Evolutionary conservation across 2,888 invertebrate genomes (phyloP).

Genomic region (Trachelus troglodyta): DNA sequence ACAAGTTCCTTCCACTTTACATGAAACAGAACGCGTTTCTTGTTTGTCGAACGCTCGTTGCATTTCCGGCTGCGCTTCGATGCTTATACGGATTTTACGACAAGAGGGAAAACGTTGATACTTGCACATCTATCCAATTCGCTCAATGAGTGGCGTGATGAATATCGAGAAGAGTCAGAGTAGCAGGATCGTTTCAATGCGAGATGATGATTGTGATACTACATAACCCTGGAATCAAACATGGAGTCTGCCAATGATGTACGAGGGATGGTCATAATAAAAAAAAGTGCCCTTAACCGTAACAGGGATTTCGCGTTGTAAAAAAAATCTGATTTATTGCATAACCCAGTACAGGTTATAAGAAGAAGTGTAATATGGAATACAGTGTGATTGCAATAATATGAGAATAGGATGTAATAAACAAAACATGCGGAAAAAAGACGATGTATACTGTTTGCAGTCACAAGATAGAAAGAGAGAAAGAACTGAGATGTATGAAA

Average conservation of each 20-base stretch:
- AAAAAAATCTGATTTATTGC: background rate
- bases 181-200: background rate
- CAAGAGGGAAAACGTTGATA: background rate
- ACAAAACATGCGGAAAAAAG: background rate
- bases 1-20: background rate
- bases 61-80: background rate
- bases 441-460: background rate
- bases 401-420: background rate
- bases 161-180: background rate
- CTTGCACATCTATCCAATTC: background rate
- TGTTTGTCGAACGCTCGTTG: background rate
- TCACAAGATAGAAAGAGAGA: background rate
- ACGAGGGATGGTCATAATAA: background rate
- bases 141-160: background rate
- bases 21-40: background rate
- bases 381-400: background rate
- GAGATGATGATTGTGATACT: background rate
- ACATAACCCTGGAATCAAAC: background rate
- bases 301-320: background rate
- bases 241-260: background rate
- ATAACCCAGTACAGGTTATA: background rate
- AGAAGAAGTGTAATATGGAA: background rate
- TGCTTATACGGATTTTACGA: background rate
- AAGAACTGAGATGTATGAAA: background rate
- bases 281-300: background rate